Evolutionary conservation across 2,888 invertebrate species (phyloP).

Genomic region (Acanthococcus lagerstroemiae): DNA sequence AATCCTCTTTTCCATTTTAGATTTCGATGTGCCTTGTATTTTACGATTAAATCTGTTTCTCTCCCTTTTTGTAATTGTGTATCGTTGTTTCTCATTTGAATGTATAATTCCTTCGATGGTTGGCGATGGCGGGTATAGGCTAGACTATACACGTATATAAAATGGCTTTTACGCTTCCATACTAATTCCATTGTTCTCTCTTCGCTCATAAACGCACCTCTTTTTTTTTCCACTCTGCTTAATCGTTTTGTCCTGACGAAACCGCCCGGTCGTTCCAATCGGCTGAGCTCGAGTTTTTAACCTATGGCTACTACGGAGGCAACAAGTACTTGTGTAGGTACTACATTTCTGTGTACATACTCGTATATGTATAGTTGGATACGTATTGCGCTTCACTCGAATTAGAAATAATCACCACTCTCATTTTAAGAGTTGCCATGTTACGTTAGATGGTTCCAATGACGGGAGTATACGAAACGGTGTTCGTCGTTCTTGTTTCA

Average conservation of each 20-base stretch:
- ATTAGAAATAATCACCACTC: too few species aligned
- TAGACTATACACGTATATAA: slow-evolving; percentile 16
- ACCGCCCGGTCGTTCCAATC: slow-evolving; percentile 29
- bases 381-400: too few species aligned
- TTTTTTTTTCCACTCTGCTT: slow-evolving; percentile 20
- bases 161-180: slow-evolving; percentile 31
- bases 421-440: too few species aligned
- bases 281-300: slow-evolving; percentile 5
- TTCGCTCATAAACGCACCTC: slow-evolving; percentile 21
- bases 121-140: slow-evolving; percentile 3
- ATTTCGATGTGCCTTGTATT: neutral
- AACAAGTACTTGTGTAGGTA: too few species aligned
- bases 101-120: slow-evolving; percentile 24
- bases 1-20: slow-evolving; percentile 22
- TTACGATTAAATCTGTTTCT: slow-evolving; percentile 25
- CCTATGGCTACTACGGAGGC: neutral
- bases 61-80: slow-evolving; percentile 27
- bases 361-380: too few species aligned
- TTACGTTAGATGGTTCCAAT: too few species aligned
- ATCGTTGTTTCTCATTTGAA: slow-evolving; percentile 30
- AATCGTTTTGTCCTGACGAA: slow-evolving; percentile 29
- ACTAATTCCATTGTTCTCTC: slow-evolving; percentile 31
- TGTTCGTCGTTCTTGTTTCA: too few species aligned
- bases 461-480: too few species aligned
- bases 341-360: too few species aligned